Evolutionary conservation across 2,113 vertebrate genomes (phyloP).

Genomic region (Calyptommatus sinebrachiatus): DNA sequence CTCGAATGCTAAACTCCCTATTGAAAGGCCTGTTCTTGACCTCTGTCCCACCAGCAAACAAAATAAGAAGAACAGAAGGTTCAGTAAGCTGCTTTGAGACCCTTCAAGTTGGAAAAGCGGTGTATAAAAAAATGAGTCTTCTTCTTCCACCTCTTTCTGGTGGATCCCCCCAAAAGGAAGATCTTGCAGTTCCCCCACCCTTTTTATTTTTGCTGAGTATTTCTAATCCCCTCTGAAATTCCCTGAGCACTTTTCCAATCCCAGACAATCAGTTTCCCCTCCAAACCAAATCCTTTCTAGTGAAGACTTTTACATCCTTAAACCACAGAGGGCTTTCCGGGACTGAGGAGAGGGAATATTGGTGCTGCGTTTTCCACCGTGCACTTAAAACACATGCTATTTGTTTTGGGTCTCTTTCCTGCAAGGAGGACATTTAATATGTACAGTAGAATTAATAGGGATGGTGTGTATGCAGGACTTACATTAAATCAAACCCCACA

Average conservation of each 20-base stretch:
- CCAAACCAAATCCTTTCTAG: conserved; percentile 10
- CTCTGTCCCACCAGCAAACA: too few species aligned
- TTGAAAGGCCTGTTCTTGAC: too few species aligned
- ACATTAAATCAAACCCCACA: conserved; percentile 61
- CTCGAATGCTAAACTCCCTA: too few species aligned
- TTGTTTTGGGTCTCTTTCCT: conserved; percentile 71
- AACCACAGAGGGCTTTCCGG: conserved; percentile 49
- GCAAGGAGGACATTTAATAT: conserved; percentile 70
- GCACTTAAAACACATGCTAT: conserved; percentile 68
- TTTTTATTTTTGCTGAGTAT: background rate
- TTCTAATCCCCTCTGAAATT: conserved; percentile 20
- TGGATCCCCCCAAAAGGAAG: background rate
- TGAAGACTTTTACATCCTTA: conserved; percentile 42
- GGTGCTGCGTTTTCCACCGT: conserved; percentile 58
- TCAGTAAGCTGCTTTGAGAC: too few species aligned
- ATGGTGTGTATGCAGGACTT: conserved; percentile 69
- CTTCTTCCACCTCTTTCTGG: background rate
- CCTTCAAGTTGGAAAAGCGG: too few species aligned
- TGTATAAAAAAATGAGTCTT: too few species aligned
- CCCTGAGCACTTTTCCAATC: background rate
- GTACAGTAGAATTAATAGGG: conserved; percentile 73
- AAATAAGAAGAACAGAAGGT: too few species aligned
- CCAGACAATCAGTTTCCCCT: background rate
- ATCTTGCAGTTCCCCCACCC: background rate
- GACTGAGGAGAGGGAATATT: conserved; percentile 45